Base-by-base conservation (phyloP, 2,797 vertebrate genomes). In the Etheostoma nigrum region DNA sequence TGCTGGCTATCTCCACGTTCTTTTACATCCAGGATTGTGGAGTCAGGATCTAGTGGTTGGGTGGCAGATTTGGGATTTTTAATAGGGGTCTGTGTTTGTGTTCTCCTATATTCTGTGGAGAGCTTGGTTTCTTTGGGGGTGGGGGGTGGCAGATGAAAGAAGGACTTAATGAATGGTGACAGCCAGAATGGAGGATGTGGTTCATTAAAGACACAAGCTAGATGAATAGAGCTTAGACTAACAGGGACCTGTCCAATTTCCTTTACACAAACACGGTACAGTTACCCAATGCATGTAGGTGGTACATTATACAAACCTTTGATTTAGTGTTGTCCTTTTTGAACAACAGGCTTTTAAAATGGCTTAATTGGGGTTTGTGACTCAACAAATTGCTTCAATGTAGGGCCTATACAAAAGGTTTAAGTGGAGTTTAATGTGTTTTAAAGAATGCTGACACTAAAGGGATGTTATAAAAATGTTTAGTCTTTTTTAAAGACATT, bases 131-230 rank as follows among this genome's bases (percentile, higher is more conserved):
- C 89, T 92, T 90, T 75, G 81, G 84, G 72, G 85, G 68, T 48
- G 81, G 49, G 52, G 66, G 84, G 75, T 25, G 45, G 63, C 58
- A 90, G 93, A 94, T 95, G 89, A 95, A 95, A 95, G 94, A 79
- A 45, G 74, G 66, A 67, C 85, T 89, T 95, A 95, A 95, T 95
- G 93, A 95, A 94, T 91, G 88, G 90, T 68, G 93, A 95, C 93
- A 88, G 90, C 80, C 90, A 82, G 84, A 93, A 89, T 88, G 74
- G 92, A 95, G 93, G 94, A 94, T 95, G 95, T 94, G 94, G 93
- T 95, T 95, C 93, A 93, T 95, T 95, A 95, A 90, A 92, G 88
- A 93, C 92, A 93, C 93, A 93, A 92, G 92, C 86, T 87, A 71
- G 76, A 89, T 94, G 92, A 95, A 94, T 91, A 77, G 90, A 91